Conservation (phyloP, 2,888 invertebrate genomes). For the Lepidocyrtoides sp. region DNA sequence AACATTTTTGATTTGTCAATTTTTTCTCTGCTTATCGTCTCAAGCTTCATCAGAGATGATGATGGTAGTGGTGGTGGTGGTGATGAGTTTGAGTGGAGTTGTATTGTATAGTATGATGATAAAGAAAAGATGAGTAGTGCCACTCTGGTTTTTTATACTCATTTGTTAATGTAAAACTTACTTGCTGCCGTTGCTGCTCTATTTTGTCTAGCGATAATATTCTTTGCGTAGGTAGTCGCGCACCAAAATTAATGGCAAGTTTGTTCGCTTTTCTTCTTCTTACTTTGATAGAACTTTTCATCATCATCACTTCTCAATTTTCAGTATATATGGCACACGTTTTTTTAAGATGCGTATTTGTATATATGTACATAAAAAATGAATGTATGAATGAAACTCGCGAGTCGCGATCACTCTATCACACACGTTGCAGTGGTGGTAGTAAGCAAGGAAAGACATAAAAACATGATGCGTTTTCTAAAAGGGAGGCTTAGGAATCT, state of each 20-base stretch:
- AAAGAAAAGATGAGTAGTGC: background rate
- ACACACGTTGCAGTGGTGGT: too few species aligned
- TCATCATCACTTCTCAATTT: background rate
- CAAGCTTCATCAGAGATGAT: background rate
- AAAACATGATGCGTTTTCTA: background rate
- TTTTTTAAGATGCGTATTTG: background rate
- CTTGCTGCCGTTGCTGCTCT: background rate
- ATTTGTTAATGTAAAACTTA: constrained; percentile 11
- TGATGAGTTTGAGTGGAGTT: background rate
- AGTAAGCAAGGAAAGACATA: background rate
- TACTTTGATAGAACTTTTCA: background rate
- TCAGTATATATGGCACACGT: background rate
- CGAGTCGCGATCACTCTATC: too few species aligned
- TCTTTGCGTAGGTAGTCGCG: background rate
- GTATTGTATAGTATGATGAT: too few species aligned
- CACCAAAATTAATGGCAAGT: constrained; percentile 28
- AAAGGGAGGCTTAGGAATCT: background rate
- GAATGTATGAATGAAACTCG: background rate
- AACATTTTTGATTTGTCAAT: constrained; percentile 10
- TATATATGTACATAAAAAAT: background rate
- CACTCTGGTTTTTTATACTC: constrained; percentile 1
- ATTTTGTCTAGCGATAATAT: constrained; percentile 10
- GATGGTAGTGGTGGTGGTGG: background rate
- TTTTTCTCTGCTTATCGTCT: background rate
- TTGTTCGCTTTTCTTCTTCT: background rate